Evolutionary conservation across 2,888 invertebrate genomes (phyloP), one percentile per base, ranked within the genome.

Genomic region (Tenthredo mesomela): DNA sequence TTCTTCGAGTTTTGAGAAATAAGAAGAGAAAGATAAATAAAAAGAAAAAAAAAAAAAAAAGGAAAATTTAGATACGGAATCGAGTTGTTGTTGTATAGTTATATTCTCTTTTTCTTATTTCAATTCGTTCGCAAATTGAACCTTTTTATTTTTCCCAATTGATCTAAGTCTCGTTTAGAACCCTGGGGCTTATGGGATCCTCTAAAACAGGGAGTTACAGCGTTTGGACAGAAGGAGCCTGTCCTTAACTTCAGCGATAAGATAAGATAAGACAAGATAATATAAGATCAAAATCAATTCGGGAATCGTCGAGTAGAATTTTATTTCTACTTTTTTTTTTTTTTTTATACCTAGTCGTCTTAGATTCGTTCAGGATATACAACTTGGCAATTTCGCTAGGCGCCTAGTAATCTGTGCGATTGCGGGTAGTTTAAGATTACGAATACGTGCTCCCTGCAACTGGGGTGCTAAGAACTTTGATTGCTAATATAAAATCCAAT

Each of bases 301-400:
- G 33, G 67, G 5, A 25, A 67, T 67, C 33, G 67, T 33, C 29
- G 33, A 67, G 67, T 25, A 67, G 67, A 67, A 25, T 67, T 67
- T 67, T 67, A 67, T 67, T 33, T 5, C 67, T 33, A 33, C 67
- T 33, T 33, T 29, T 33, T 33, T 33, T 33, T 15, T 33, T 67
- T 67, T 29, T 33, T 33, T 33, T 33, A 33, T 33, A 29, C 18
- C 61, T 61, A 61, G 61, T 67, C 67, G 67, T 29, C 67, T 67
- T 67, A 67, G 67, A 67, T 67, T 67, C 67, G 67, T 67, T 67
- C 67, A 67, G 67, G 67, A 67, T 67, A 67, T 67, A 67, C 67
- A 67, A 67, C 15, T 18, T 1, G 15, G 15, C 67, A 67, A 67
- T 67, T 33, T 33, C 12, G 67, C 67, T 67, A 67, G 67, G 33